Evolutionary conservation across 2,888 invertebrate genomes (phyloP), one percentile per base, ranked within the genome.

Genomic region (Buathra laborator): DNA sequence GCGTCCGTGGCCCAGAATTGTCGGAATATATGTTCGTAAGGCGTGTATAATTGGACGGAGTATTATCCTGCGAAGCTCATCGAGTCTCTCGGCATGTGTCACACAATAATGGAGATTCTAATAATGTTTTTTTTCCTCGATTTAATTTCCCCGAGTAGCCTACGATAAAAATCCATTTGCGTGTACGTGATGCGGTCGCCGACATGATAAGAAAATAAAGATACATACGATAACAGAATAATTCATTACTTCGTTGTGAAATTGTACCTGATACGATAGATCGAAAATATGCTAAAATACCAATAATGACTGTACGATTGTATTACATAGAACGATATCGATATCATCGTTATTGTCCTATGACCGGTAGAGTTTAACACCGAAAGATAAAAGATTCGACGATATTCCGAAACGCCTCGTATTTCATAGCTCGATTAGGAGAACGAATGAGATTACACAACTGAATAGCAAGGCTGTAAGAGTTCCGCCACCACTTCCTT

Each of bases 401-500:
- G 46, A 46, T 59, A 59, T 74, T 62, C 59, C 29, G 59, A 62
- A 74, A 62, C 19, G 46, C 29, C 48, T 51, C 48, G 48, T 51
- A 64, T 66, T n/a, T 66, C 56, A 37, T 44, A 1, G 10, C 76
- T 43, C 43, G 51, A 79, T 67, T 78, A 68, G 56, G 24, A 67
- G 48, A 76, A 62, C 79, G 75, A 76, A 74, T 32, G 80, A 37
- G 37, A 62, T 83, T 78, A 66, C 51, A 68, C 72, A 75, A 78
- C 16, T 48, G 59, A 51, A 32, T 62, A 48, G 59, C 83, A 83
- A 79, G 83, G 76, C 66, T 75, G 56, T 59, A 37, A 29, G 74
- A 68, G 48, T 80, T 46, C 62, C 77, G 76, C 80, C 83, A 80
- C 81, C 75, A 79, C 77, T 85, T 89, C 89, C 89, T 88, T 89